Evolutionary conservation across 2,797 vertebrate species (phyloP).

Genomic region (Phaenicophaeus curvirostris): DNA sequence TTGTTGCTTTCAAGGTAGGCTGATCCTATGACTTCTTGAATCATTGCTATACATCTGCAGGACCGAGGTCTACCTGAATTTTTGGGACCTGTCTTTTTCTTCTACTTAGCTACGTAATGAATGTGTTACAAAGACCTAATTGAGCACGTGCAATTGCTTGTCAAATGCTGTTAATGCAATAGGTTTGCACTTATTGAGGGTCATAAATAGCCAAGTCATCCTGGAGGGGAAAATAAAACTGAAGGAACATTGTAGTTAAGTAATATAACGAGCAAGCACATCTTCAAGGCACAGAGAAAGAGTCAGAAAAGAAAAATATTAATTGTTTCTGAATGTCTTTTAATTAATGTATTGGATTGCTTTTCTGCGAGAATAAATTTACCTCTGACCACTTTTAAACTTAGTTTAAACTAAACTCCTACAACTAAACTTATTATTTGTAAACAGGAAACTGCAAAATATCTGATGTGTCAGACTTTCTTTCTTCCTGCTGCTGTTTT

Average conservation of each 20-base stretch:
- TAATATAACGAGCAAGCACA: background rate
- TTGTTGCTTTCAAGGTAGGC: background rate
- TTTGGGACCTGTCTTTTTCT: background rate
- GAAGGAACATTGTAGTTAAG: background rate
- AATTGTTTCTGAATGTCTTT: background rate
- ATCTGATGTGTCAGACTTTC: background rate
- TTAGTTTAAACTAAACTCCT: background rate
- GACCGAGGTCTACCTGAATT: background rate
- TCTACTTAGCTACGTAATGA: background rate
- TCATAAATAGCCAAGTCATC: constrained; percentile 1
- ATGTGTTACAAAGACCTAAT: background rate
- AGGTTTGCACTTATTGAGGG: background rate
- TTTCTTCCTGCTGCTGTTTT: background rate
- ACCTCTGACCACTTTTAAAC: background rate
- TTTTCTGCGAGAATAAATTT: background rate
- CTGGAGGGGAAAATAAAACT: background rate
- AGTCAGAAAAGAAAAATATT: background rate
- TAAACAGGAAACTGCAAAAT: background rate
- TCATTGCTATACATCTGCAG: background rate
- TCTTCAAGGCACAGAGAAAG: background rate
- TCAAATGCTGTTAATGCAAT: constrained; percentile 9
- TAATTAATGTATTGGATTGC: background rate
- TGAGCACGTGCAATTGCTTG: background rate
- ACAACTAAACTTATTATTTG: background rate
- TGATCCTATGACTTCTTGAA: background rate